A percentile compares a stretch with the other conserved stretches of the same genome.
These are phyloP conservation scores for Rhizomys pruinosus DNA, from an alignment of 2,113 vertebrate genomes.

Conservation along the genomic window DNA sequence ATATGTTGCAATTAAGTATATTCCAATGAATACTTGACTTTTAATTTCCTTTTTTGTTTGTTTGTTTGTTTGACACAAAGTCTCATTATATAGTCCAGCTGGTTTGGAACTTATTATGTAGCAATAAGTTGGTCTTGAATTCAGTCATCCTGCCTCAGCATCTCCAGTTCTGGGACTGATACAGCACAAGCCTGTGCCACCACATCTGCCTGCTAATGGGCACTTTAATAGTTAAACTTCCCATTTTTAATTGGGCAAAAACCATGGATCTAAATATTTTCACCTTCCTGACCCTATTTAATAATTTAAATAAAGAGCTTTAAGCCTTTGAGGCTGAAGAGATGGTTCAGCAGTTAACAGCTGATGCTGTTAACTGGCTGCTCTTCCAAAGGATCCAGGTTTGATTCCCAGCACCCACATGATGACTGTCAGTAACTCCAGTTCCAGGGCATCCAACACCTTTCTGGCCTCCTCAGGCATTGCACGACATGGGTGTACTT, in stretches of 20 bases:
- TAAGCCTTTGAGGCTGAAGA: not conserved
- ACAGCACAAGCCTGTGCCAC: not conserved
- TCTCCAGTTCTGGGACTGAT: not conserved
- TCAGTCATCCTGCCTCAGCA: not conserved
- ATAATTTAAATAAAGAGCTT: not conserved
- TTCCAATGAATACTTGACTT: not conserved
- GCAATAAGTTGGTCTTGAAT: not conserved
- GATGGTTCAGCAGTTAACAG: too few species aligned
- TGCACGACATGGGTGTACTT: too few species aligned
- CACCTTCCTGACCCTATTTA: not conserved
- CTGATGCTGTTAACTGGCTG: too few species aligned
- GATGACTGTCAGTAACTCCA: too few species aligned
- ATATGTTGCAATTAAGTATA: not conserved
- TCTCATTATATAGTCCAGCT: not conserved
- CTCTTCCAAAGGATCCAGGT: too few species aligned
- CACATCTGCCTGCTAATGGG: not conserved
- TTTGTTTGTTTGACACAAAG: not conserved
- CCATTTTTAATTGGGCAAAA: slow-evolving; percentile 51
- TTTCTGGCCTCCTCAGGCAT: too few species aligned
- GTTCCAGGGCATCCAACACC: too few species aligned
- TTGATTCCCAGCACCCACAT: too few species aligned
- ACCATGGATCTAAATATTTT: slow-evolving; percentile 13
- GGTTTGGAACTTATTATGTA: not conserved
- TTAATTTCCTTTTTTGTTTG: not conserved
- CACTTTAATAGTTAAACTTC: slow-evolving; percentile 12